These are phyloP conservation scores for Syrmaticus mikado DNA, from an alignment of 2,113 vertebrate species.

Conservation along the genomic window DNA sequence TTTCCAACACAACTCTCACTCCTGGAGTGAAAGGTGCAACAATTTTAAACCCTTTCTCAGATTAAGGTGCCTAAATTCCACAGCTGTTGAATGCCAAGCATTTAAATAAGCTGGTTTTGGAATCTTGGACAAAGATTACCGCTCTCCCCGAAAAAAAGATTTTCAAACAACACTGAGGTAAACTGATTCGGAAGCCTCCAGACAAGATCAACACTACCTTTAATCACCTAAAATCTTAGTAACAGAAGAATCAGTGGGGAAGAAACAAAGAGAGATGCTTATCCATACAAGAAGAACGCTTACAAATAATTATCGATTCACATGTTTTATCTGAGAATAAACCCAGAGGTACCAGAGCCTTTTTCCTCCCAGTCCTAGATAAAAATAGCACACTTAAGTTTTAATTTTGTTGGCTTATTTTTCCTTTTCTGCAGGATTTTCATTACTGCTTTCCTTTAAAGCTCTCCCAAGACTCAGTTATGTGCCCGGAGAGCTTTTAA, in stretches of 20 bases:
- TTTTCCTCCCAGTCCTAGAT: neutral
- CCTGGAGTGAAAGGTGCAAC: neutral
- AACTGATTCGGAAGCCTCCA: neutral
- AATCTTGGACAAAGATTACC: neutral
- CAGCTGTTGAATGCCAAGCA: neutral
- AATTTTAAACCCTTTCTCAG: neutral
- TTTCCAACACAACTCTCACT: neutral
- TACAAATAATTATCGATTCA: slow-evolving; percentile 9
- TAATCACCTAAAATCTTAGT: neutral
- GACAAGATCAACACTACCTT: neutral
- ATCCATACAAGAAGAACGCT: neutral
- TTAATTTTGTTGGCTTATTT: slow-evolving; percentile 54
- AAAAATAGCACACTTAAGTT: slow-evolving; percentile 38
- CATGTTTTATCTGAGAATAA: slow-evolving; percentile 15
- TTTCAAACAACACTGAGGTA: neutral
- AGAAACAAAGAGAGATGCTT: neutral
- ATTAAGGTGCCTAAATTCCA: neutral
- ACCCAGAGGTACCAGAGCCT: neutral
- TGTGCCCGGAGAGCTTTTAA: slow-evolving; percentile 22
- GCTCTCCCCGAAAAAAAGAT: neutral
- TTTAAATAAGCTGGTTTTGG: neutral
- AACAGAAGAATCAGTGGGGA: neutral
- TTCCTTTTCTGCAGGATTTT: slow-evolving; percentile 59
- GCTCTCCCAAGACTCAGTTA: slow-evolving; percentile 25
- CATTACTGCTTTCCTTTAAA: slow-evolving; percentile 44